Evolutionary conservation across 2,888 invertebrate genomes (phyloP).

Genomic region (Dicycla oo): DNA sequence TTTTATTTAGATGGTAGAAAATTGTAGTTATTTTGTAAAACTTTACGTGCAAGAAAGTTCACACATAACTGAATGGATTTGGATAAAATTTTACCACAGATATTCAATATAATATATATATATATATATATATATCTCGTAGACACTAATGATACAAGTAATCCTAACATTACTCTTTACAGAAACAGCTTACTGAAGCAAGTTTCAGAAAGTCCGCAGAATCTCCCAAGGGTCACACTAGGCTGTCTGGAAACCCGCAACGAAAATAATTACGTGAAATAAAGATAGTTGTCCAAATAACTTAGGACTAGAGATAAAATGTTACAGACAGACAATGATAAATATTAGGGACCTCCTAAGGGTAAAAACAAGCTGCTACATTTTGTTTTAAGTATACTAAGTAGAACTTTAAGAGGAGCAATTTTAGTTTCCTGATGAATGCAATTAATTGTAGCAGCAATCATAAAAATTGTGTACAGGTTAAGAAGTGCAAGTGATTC

Average conservation of each 20-base stretch:
- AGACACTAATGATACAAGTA: slow-evolving; percentile 2
- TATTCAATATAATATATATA: too few species aligned
- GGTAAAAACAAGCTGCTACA: not conserved
- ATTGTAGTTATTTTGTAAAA: too few species aligned
- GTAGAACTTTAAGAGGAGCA: not conserved
- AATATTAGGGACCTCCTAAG: too few species aligned
- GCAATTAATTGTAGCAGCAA: not conserved
- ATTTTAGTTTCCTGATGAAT: not conserved
- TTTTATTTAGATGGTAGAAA: too few species aligned
- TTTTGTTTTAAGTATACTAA: too few species aligned
- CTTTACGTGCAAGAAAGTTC: too few species aligned
- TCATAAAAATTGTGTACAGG: not conserved
- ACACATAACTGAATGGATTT: too few species aligned
- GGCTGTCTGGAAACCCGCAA: slow-evolving; percentile 21
- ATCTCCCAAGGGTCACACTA: slow-evolving; percentile 35
- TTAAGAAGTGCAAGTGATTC: not conserved
- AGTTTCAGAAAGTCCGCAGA: slow-evolving; percentile 4
- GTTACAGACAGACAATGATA: not conserved
- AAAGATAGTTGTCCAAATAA: slow-evolving; percentile 16
- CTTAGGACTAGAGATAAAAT: not conserved
- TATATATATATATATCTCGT: too few species aligned
- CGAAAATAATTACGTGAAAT: slow-evolving; percentile 32
- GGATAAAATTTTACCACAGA: too few species aligned
- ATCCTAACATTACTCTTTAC: not conserved
- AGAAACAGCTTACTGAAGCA: not conserved